These are phyloP conservation scores for Rhyacophila brunnea DNA, from an alignment of 1,140 invertebrate genomes.

Conservation along the genomic window DNA sequence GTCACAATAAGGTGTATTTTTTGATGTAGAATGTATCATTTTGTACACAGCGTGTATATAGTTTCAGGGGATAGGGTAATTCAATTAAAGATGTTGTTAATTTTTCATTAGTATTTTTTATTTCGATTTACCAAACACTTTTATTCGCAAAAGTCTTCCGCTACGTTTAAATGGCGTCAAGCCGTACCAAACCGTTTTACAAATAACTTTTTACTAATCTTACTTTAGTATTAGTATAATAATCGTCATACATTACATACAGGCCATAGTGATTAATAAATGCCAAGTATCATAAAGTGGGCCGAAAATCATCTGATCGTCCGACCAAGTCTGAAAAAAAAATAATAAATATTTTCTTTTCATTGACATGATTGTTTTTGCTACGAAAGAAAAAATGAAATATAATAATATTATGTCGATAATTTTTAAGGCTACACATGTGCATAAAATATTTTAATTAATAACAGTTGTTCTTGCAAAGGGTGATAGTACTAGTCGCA, in stretches of 20 bases:
- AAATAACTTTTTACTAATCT: conserved; percentile 11
- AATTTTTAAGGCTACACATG: too few relatives aligned
- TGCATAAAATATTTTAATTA: too few relatives aligned
- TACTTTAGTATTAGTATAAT: conserved; percentile 4
- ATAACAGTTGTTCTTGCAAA: too few relatives aligned
- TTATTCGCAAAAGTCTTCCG: conserved; percentile 12
- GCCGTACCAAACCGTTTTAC: conserved; percentile 29
- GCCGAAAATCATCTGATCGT: background rate
- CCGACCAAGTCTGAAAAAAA: too few relatives aligned
- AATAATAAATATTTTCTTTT: conserved; percentile 1
- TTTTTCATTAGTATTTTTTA: conserved; percentile 7
- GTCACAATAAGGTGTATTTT: too few relatives aligned
- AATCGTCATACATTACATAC: conserved; percentile 17
- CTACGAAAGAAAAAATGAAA: too few relatives aligned
- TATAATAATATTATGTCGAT: too few relatives aligned
- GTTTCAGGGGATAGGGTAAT: too few relatives aligned
- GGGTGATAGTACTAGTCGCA: too few relatives aligned
- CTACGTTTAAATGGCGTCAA: conserved; percentile 24
- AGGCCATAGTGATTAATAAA: conserved; percentile 25
- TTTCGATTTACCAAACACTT: conserved; percentile 26
- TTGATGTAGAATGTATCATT: too few relatives aligned
- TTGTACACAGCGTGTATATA: too few relatives aligned
- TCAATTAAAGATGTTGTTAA: background rate
- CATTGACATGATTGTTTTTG: too few relatives aligned
- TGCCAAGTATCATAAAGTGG: background rate